phyloP scores from a whole-genome alignment of 2,113 vertebrate species.

The Cyanoderma ruficeps region DNA sequence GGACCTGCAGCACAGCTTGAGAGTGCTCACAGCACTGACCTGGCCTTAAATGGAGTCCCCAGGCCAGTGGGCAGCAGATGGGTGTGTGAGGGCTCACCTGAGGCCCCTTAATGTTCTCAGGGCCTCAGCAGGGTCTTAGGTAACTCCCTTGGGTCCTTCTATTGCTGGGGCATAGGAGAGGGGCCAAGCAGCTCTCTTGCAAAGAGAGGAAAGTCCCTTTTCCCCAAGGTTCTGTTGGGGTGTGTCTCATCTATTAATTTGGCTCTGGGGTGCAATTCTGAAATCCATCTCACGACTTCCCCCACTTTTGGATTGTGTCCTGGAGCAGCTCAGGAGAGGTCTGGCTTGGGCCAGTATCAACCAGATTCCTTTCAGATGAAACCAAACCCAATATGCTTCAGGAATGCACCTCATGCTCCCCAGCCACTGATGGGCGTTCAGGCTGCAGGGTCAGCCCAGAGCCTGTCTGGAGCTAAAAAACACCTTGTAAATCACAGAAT shows the following conservation, averaged over 20 bases:
- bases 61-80: rapidly evolving
- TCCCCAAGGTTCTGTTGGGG: not conserved
- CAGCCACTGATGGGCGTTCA: not conserved
- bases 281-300: not conserved
- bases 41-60: not conserved
- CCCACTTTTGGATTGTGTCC: not conserved
- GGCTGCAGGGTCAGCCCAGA: not conserved
- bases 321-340: not conserved
- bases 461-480: not conserved
- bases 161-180: not conserved
- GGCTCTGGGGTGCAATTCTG: not conserved
- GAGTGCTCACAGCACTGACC: rapidly evolving
- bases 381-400: not conserved
- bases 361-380: conserved; percentile 16
- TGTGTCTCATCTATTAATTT: not conserved
- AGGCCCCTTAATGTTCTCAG: not conserved
- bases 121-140: not conserved
- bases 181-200: rapidly evolving
- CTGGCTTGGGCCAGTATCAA: not conserved
- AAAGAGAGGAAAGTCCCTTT: not conserved
- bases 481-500: not conserved
- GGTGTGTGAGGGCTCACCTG: not conserved
- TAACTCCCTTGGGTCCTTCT: not conserved
- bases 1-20: not conserved
- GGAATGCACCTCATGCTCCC: not conserved